Base-by-base conservation (phyloP, 2,888 invertebrate species). In the Drosophila nr. fundita region DNA sequence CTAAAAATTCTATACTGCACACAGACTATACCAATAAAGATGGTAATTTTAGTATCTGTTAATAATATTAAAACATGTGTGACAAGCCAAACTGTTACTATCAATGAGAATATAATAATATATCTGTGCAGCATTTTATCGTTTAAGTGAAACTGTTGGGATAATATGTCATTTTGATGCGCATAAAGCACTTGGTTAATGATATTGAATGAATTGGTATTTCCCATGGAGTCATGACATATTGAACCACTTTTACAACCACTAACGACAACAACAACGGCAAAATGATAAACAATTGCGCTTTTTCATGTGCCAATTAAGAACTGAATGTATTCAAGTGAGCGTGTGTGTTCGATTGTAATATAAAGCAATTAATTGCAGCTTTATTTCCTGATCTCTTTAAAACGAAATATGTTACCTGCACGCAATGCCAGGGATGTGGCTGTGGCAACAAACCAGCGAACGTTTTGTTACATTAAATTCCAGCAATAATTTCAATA, bases 331-430 rank as follows among this genome's bases (percentile, higher is more conserved):
- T 63, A 34, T 40, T 27, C 38, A 27, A 60, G 67, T 57, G 73
- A 21, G 21, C 38, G 45, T 63, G 58, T 60, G 24, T 64, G 65
- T 53, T 69, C 50, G 48, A n/a, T 15, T 45, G 45, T 38, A 32
- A 58, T 78, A 63, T 73, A 71, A 64, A 72, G 71, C 77, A 82
- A 87, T 87, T 86, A 86, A 86, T 87, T 89, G 78, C 74, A 73
- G 73, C 65, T 76, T 85, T 80, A 84, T 80, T 74, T 60, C 60
- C 68, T 63, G 70, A 77, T 78, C 69, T 69, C 50, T 70, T 75
- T 48, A 52, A 70, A 73, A 54, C 69, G 62, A 64, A 87, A 88
- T 77, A 76, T 45, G 66, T n/a, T 15, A 34, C 50, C 27, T 57
- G 65, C 88, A 83, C 83, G 88, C 86, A 60, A 74, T 10, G 27